phyloP scores from a whole-genome alignment of 2,113 vertebrate genomes.

The Proteles cristata region DNA sequence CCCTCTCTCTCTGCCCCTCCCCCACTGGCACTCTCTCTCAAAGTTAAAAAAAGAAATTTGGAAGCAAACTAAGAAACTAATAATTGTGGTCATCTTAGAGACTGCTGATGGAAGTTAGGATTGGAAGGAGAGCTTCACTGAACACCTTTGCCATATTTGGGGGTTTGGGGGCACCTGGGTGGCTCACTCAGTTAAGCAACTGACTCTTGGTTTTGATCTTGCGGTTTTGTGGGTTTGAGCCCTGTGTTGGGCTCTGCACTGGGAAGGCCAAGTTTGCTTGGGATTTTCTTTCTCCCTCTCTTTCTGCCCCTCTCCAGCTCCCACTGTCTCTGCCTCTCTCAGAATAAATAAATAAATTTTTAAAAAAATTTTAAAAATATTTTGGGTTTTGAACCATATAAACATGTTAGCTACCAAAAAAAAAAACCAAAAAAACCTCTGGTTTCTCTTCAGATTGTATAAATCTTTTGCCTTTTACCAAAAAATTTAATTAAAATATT shows the following conservation, averaged over 20 bases:
- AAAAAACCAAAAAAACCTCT: not conserved
- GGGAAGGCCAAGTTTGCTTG: too few relatives aligned
- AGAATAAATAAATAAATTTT: too few relatives aligned
- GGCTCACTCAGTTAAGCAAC: too few relatives aligned
- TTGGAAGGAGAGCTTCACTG: slow-evolving; percentile 3
- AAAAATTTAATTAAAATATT: slow-evolving; percentile 39
- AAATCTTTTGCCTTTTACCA: not conserved
- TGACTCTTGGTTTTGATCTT: too few relatives aligned
- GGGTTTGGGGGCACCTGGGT: not conserved
- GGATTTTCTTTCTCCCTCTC: too few relatives aligned
- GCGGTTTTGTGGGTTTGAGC: too few relatives aligned
- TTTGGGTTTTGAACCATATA: slow-evolving; percentile 24
- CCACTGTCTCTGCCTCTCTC: too few relatives aligned
- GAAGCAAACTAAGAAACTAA: not conserved
- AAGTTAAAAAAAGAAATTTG: not conserved
- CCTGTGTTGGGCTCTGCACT: too few relatives aligned
- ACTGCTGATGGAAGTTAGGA: not conserved
- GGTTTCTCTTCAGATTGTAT: too few relatives aligned
- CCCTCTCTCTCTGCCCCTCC: too few relatives aligned
- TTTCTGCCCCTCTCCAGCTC: too few relatives aligned
- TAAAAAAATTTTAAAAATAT: not conserved
- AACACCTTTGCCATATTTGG: not conserved
- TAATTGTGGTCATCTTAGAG: not conserved
- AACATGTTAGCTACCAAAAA: slow-evolving; percentile 8
- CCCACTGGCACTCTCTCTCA: too few relatives aligned